These are phyloP conservation scores for Agrenia bidenticulata DNA, from an alignment of 2,888 invertebrate species.

Conservation along the genomic window DNA sequence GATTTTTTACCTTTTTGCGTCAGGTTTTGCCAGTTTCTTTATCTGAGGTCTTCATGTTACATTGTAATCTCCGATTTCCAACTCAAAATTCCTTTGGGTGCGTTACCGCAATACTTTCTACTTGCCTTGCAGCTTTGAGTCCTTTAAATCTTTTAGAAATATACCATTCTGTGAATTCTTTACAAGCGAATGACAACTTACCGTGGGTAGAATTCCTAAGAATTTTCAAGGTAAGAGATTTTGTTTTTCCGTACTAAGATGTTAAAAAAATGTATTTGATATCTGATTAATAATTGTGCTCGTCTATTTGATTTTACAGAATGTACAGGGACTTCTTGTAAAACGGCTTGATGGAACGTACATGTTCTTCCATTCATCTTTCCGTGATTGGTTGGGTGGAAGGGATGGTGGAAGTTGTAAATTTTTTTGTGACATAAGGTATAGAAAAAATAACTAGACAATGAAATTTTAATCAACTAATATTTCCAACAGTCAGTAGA, in stretches of 20 bases:
- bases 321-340: slow-evolving; percentile 82
- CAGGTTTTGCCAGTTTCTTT: slow-evolving; percentile 77
- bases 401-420: slow-evolving; percentile 81
- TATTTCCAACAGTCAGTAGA: too few relatives aligned
- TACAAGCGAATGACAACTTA: slow-evolving; percentile 74
- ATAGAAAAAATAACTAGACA: slow-evolving; percentile 20
- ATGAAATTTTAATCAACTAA: background rate
- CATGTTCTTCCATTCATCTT: slow-evolving; percentile 97
- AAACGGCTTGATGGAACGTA: slow-evolving; percentile 89
- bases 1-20: background rate
- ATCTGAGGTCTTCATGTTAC: slow-evolving; percentile 84
- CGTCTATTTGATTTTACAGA: slow-evolving; percentile 56
- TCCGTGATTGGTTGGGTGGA: slow-evolving; percentile 90
- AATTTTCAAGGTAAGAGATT: slow-evolving; percentile 76
- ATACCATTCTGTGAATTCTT: slow-evolving; percentile 87
- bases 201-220: slow-evolving; percentile 89
- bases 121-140: slow-evolving; percentile 86
- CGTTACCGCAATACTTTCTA: slow-evolving; percentile 81
- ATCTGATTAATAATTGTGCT: slow-evolving; percentile 2
- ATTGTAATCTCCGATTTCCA: slow-evolving; percentile 87
- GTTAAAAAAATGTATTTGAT: background rate
- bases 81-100: slow-evolving; percentile 87
- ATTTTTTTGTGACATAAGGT: slow-evolving; percentile 85
- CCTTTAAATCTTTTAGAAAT: slow-evolving; percentile 88
- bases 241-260: background rate